Conservation (phyloP, 2,797 vertebrate genomes). For the Acanthis flammea region DNA sequence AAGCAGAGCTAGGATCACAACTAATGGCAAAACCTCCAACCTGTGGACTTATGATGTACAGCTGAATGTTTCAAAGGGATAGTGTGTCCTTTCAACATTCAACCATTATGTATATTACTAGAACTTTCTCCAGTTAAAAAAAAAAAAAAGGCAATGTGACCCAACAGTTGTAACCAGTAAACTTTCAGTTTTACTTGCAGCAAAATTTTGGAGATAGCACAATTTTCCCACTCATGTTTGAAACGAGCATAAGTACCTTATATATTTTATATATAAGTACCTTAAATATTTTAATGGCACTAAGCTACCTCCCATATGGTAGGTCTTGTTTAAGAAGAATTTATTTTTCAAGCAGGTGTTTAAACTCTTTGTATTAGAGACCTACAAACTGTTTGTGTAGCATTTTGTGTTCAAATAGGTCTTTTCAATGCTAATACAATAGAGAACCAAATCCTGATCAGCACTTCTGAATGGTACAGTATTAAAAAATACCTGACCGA, state of each 20-base stretch:
- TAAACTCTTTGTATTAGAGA: neutral
- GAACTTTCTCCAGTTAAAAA: neutral
- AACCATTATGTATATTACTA: neutral
- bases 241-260: constrained; percentile 3
- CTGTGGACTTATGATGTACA: neutral
- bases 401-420: neutral
- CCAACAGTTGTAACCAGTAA: neutral
- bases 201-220: neutral
- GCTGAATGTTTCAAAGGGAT: constrained; percentile 37
- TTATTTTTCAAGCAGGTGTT: constrained; percentile 18
- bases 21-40: neutral
- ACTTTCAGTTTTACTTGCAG: neutral
- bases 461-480: constrained; percentile 39
- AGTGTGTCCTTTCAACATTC: constrained; percentile 1
- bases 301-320: constrained; percentile 56
- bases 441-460: neutral
- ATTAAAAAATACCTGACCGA: constrained; percentile 22
- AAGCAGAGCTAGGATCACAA: constrained; percentile 70
- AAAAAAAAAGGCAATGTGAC: neutral
- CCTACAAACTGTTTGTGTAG: neutral
- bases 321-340: neutral
- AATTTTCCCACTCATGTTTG: neutral
- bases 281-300: constrained; percentile 36
- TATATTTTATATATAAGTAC: constrained; percentile 25
- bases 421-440: neutral